Percentiles rank a stretch among this genome's conserved stretches.
These are phyloP conservation scores for Bergia sp. DNA, from an alignment of 92 coral and sea anemone species.

Conservation along the genomic window DNA sequence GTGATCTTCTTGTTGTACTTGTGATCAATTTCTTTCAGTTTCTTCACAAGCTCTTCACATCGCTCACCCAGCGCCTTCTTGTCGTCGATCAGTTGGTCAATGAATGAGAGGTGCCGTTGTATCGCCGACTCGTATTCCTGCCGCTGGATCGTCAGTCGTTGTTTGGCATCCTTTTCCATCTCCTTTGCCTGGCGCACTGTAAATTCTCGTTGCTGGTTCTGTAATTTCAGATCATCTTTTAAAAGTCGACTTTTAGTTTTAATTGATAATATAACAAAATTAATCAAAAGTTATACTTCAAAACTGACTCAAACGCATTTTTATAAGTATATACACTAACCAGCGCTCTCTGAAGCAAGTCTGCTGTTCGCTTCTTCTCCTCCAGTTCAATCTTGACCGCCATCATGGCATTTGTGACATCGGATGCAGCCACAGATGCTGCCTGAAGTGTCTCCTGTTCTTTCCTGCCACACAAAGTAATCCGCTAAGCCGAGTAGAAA, in stretches of 20 bases:
- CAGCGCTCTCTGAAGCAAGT: conserved; percentile 94
- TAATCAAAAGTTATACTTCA: background rate
- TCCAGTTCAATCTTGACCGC: conserved; percentile 95
- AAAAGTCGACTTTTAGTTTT: too few relatives aligned
- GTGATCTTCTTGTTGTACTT: conserved; percentile 90
- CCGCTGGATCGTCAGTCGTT: conserved; percentile 82
- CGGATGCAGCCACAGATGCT: conserved; percentile 92
- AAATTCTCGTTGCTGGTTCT: conserved; percentile 98
- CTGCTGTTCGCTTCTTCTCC: conserved; percentile 93
- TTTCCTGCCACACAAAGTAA: conserved; percentile 53
- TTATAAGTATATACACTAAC: conserved; percentile 49
- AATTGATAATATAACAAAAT: too few relatives aligned
- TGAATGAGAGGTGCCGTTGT: conserved; percentile 95
- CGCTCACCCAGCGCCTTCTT: conserved; percentile 93
- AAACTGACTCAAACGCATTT: background rate
- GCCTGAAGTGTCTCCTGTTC: conserved; percentile 79
- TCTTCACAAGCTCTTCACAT: conserved; percentile 92
- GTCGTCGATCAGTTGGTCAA: conserved; percentile 97
- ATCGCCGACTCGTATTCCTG: conserved; percentile 97
- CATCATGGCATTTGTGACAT: conserved; percentile 96
- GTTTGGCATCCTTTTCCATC: conserved; percentile 93
- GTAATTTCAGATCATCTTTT: background rate
- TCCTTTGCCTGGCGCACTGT: conserved; percentile 94
- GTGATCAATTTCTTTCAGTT: conserved; percentile 91
- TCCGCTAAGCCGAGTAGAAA: background rate